Base-by-base conservation (phyloP, 2,888 invertebrate species). In the Hypolimnas misippus region DNA sequence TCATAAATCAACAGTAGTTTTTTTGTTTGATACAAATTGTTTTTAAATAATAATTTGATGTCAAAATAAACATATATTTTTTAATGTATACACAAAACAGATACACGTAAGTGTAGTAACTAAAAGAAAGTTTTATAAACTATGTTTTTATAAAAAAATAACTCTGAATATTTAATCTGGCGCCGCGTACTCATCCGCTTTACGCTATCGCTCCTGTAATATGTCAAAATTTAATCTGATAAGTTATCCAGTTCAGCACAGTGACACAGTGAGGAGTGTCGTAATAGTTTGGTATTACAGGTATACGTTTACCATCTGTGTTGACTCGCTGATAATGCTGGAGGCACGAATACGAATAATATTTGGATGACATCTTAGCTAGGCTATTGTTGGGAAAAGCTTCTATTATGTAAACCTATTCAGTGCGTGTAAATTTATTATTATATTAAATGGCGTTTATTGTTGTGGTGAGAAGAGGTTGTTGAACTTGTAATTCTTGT, bases 181-280 rank as follows among this genome's bases (percentile, higher is more conserved):
- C n/a, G n/a, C n/a, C n/a, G n/a, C 12, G 2, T 8, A 40, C 12
- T 38, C 29, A 51, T 58, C 62, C 62, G 44, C 51, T 51, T 19
- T 19, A 29, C 49, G 56, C 46, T 29, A 29, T 50, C 52, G 53
- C 49, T 33, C 38, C 55, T 33, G 29, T 14, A 19, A n/a, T 19
- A 2, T 38, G 51, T 49, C 33, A 49, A 50, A 73, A 62, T 68
- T 53, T 67, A 55, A 66, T 68, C 62, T 76, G 85, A 84, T 85
- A 85, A 80, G 72, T 72, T 77, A 76, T 75, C 72, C 73, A 71
- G 75, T 70, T 65, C 68, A 80, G 76, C 81, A 79, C 74, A 81
- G 70, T 86, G 82, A 84, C 84, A 82, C 76, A 84, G 74, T 82
- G 76, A 73, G 74, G 63, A n/a, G 63, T 82, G 76, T 73, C 67